A percentile compares a stretch with the other conserved stretches of the same genome.
phyloP scores from a whole-genome alignment of 2,888 invertebrate species.

The Dendrolimus houi region DNA sequence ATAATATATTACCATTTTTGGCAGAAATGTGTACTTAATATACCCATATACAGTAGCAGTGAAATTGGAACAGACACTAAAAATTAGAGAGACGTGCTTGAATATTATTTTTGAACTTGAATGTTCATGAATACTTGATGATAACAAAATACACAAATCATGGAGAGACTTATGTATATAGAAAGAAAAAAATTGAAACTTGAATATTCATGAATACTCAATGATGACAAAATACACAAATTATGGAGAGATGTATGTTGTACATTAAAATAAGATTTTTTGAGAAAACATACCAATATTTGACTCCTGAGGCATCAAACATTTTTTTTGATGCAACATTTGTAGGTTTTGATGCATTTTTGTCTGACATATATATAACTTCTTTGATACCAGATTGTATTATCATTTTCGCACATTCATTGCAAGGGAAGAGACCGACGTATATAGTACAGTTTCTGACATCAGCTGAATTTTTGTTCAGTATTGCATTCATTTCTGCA shows the following conservation, averaged over 20 bases:
- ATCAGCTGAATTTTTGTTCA: slow-evolving; percentile 90
- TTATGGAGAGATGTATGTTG: background rate
- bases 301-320: slow-evolving; percentile 86
- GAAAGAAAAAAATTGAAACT: too few species aligned
- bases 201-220: too few species aligned
- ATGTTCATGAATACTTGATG: too few species aligned
- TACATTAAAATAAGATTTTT: background rate
- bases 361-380: slow-evolving; percentile 89
- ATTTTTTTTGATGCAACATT: slow-evolving; percentile 88
- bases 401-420: slow-evolving; percentile 97
- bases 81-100: too few species aligned
- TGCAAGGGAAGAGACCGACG: slow-evolving; percentile 95
- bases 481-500: slow-evolving; percentile 97
- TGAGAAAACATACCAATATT: slow-evolving; percentile 72
- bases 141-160: too few species aligned
- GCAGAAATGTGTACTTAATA: too few species aligned
- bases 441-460: slow-evolving; percentile 89
- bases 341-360: slow-evolving; percentile 80
- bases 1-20: too few species aligned
- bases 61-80: too few species aligned
- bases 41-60: too few species aligned
- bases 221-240: too few species aligned
- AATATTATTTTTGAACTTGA: too few species aligned
- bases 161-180: too few species aligned
- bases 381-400: slow-evolving; percentile 93